phyloP scores from a whole-genome alignment of 2,113 vertebrate species.

The Barnardius zonarius region DNA sequence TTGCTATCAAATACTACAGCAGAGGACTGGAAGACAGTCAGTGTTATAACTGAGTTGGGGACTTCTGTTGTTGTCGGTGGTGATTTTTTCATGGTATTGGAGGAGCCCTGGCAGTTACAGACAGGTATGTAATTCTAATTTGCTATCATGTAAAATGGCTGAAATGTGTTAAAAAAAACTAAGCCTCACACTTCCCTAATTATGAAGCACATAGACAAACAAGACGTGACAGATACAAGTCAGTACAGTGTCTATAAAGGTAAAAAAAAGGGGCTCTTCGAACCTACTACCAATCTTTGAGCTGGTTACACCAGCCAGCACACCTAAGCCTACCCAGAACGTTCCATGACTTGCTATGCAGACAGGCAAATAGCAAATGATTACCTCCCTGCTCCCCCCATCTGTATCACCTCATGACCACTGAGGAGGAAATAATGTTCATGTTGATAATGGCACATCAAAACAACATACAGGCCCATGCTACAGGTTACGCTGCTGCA shows the following conservation, averaged over 20 bases:
- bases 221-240: background rate
- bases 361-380: background rate
- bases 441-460: background rate
- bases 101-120: background rate
- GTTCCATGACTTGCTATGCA: background rate
- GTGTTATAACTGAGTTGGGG: background rate
- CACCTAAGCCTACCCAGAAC: background rate
- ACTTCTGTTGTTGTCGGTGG: background rate
- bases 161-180: background rate
- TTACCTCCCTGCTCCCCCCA: background rate
- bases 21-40: slow-evolving; percentile 30
- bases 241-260: background rate
- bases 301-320: background rate
- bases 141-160: background rate
- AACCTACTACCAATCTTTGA: background rate
- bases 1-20: slow-evolving; percentile 8
- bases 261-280: background rate
- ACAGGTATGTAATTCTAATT: background rate
- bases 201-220: background rate
- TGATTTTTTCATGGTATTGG: background rate
- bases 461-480: background rate
- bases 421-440: background rate
- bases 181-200: background rate
- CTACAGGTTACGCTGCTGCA: background rate
- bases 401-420: background rate